phyloP scores from a whole-genome alignment of 2,797 vertebrate species.

The Craterocephalus amniculus region DNA sequence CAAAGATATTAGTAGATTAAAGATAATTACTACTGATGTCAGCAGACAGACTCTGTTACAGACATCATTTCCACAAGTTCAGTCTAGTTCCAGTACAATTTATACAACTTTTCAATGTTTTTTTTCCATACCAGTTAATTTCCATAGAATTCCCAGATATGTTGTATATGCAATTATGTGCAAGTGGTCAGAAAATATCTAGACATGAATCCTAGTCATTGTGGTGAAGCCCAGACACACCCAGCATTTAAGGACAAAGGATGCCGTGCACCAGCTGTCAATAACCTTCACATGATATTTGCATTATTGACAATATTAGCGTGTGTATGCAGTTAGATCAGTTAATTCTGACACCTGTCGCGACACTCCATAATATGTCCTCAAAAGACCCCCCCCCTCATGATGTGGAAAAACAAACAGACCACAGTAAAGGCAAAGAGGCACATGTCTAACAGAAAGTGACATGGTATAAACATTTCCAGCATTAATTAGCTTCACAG shows the following conservation, averaged over 20 bases:
- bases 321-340: conserved; percentile 17
- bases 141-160: neutral
- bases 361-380: conserved; percentile 6
- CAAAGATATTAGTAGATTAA: no score
- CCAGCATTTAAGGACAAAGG: neutral
- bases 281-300: neutral
- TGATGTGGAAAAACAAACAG: conserved; percentile 24
- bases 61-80: no score
- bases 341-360: conserved; percentile 8
- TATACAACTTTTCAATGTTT: no score
- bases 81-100: no score
- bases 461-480: conserved; percentile 2
- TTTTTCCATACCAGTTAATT: no score
- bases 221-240: neutral
- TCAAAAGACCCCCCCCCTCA: neutral
- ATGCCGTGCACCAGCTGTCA: conserved; percentile 2
- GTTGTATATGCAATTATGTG: no score
- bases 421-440: conserved; percentile 25
- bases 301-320: conserved; percentile 11
- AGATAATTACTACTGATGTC: no score
- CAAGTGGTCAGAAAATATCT: neutral
- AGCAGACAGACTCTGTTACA: no score
- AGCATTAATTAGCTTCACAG: conserved; percentile 1
- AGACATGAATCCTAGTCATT: neutral
- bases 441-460: conserved; percentile 15